A percentile compares a stretch with the other conserved stretches of the same genome.
phyloP scores from a whole-genome alignment of 2,113 vertebrate species.

The Spilogale gracilis region DNA sequence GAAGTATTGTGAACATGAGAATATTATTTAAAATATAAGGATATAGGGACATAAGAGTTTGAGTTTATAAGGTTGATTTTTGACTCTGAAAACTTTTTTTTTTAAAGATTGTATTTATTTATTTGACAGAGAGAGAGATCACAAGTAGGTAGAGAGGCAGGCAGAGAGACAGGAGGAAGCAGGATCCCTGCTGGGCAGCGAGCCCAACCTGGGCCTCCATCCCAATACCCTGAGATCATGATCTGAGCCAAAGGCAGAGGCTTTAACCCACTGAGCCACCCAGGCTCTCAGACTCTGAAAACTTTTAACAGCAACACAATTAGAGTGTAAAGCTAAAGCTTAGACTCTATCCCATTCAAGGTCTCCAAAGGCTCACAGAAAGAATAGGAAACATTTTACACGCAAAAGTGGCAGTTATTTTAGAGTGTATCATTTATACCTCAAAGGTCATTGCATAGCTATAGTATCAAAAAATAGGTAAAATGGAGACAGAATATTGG shows the following conservation, averaged over 20 bases:
- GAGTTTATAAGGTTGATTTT: conserved; percentile 33
- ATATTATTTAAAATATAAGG: conserved; percentile 5
- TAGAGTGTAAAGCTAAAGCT: conserved; percentile 34
- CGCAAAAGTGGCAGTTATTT: neutral
- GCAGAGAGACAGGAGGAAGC: too few relatives aligned
- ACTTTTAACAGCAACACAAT: conserved; percentile 34
- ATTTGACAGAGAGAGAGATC: too few relatives aligned
- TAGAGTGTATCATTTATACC: neutral
- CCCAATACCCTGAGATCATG: too few relatives aligned
- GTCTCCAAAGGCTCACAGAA: neutral
- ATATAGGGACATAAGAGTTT: neutral
- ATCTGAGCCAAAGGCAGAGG: too few relatives aligned
- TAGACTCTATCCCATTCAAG: conserved; percentile 62
- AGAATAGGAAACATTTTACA: conserved; percentile 11
- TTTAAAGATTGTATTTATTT: too few relatives aligned
- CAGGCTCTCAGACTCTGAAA: neutral
- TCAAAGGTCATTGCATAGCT: neutral
- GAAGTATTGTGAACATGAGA: neutral
- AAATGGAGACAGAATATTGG: conserved; percentile 16
- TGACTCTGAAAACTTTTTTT: conserved; percentile 2
- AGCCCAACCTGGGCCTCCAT: too few relatives aligned
- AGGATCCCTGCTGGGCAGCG: too few relatives aligned
- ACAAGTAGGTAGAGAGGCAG: too few relatives aligned
- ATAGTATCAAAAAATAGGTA: neutral
- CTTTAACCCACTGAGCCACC: too few relatives aligned